Evolutionary conservation across 2,888 invertebrate genomes (phyloP).

Genomic region (Pristionchus maxplancki): DNA sequence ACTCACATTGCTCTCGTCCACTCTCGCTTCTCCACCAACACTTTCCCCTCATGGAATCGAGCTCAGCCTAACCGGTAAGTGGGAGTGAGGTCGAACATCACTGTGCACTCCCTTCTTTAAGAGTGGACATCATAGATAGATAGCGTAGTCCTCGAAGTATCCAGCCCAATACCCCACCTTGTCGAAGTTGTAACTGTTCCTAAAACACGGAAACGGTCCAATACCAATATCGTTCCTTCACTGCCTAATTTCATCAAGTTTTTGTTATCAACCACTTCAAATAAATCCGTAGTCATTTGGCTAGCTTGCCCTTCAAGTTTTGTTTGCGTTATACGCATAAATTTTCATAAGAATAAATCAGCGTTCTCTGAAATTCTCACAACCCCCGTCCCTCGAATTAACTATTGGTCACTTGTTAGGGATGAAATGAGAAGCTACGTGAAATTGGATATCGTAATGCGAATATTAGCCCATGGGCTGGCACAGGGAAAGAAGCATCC

Average conservation of each 20-base stretch:
- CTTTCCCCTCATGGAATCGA: slow-evolving; percentile 99
- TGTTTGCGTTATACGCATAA: not conserved
- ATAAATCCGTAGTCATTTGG: not conserved
- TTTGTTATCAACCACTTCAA: no score
- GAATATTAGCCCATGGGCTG: not conserved
- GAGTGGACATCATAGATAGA: no score
- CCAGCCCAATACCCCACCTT: no score
- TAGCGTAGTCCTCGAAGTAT: no score
- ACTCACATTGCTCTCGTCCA: slow-evolving; percentile 97
- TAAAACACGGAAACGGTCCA: no score
- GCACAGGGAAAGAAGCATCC: not conserved
- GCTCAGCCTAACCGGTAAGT: slow-evolving; percentile 94
- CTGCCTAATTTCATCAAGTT: not conserved
- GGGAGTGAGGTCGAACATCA: not conserved
- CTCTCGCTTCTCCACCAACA: slow-evolving; percentile 98
- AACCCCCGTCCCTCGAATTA: not conserved
- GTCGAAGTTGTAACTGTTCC: no score
- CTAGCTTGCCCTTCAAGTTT: not conserved
- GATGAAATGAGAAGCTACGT: not conserved
- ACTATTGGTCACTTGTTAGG: not conserved
- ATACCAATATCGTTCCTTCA: no score
- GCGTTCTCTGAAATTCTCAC: not conserved
- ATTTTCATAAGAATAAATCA: not conserved
- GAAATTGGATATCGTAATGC: not conserved
- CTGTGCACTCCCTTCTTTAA: no score